Evolutionary conservation across 1,140 invertebrate species (phyloP), one percentile per base, ranked within the genome.

Genomic region (Chironomus tepperi): DNA sequence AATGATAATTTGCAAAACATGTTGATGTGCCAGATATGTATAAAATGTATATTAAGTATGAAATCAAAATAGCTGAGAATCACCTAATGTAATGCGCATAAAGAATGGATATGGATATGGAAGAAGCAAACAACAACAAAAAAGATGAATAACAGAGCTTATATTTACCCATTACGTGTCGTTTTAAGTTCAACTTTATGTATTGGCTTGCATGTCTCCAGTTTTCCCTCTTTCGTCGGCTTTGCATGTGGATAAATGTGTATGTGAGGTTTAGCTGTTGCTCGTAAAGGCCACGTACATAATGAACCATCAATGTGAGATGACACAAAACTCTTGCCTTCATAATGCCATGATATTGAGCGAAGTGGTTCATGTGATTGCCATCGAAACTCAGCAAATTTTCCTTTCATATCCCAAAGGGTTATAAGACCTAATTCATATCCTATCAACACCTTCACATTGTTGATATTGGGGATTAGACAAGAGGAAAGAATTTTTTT

Each of bases 311-410:
- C 97, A 10, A 88, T 89, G 83, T 99, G 97, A 78, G 93, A 93
- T 77, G 93, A 96, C 90, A 99, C 96, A 83, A 99, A 97, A 84
- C 97, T 94, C 85, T 98, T 97, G 75, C 97, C 98, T 83, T 99
- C 97, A 83, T 96, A 90, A 83, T 98, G 95, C 98, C 98, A 99
- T 74, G 91, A 89, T 79, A 97, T 89, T 75, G 93, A 95, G 79
- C 90, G 88, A 74, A 98, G 85, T 19, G 89, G 88, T 81, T 97
- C 93, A 16, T 86, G 79, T 5, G 89, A 88, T 83, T 94, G 88
- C 84, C 88, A 94, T 80, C 95, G 87, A 80, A 90, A 88, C 78
- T 98, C 96, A 15, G 93, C 94, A 74, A 81, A 83, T 81, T 91
- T 91, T 74, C 85, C 89, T 77, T 91, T 90, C 76, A 99, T 86